phyloP scores from a whole-genome alignment of 2,888 invertebrate genomes.

The Ctena decussata region DNA sequence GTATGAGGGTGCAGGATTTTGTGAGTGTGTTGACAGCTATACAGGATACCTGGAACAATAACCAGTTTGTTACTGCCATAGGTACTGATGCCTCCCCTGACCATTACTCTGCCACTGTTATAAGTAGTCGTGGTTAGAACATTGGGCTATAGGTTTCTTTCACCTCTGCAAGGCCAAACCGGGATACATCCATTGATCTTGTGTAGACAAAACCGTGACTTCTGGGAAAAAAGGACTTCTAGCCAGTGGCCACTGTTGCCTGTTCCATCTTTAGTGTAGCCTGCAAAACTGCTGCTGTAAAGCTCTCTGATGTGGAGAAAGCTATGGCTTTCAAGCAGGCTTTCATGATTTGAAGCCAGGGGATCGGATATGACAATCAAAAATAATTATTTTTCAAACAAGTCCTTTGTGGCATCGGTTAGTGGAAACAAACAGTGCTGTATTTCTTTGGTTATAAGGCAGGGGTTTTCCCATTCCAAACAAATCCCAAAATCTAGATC shows the following conservation, averaged over 20 bases:
- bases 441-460: too few species aligned
- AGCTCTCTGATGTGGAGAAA: neutral
- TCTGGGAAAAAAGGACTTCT: neutral
- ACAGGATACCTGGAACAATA: neutral
- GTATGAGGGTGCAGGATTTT: too few species aligned
- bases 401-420: too few species aligned
- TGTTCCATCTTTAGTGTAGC: neutral
- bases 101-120: neutral
- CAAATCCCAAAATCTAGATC: too few species aligned
- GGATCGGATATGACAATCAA: too few species aligned
- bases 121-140: neutral
- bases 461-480: too few species aligned
- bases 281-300: neutral
- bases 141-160: slow-evolving; percentile 6
- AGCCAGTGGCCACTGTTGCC: neutral
- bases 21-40: neutral
- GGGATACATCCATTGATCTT: slow-evolving; percentile 7
- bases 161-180: slow-evolving; percentile 6
- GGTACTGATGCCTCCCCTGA: neutral
- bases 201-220: neutral
- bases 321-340: neutral
- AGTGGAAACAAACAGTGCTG: too few species aligned
- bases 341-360: too few species aligned
- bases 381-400: too few species aligned
- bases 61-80: neutral